phyloP scores from a whole-genome alignment of 2,888 invertebrate species.

The Tuta absoluta region DNA sequence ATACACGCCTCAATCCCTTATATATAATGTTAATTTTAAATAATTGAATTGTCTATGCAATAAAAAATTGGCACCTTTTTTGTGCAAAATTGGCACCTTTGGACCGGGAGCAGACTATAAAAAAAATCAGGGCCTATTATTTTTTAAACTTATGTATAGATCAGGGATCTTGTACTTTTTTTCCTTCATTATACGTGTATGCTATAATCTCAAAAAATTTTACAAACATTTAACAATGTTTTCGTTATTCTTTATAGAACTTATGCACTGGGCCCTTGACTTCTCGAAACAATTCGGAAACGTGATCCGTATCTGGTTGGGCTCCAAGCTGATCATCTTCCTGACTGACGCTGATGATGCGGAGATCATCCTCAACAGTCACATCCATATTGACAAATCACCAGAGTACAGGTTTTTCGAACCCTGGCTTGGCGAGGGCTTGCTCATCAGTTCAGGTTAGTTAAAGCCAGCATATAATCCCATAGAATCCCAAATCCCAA shows the following conservation, averaged over 20 bases:
- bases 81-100: too few relatives aligned
- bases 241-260: constrained; percentile 63
- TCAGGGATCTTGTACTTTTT: too few relatives aligned
- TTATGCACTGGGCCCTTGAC: constrained; percentile 73
- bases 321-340: constrained; percentile 85
- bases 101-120: too few relatives aligned
- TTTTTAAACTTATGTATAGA: too few relatives aligned
- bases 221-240: background rate
- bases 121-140: too few relatives aligned
- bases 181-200: too few relatives aligned
- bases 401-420: constrained; percentile 87
- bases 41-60: too few relatives aligned
- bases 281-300: constrained; percentile 76
- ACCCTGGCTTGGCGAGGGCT: constrained; percentile 90
- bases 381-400: constrained; percentile 88
- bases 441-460: constrained; percentile 86
- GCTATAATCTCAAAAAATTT: too few relatives aligned
- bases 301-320: constrained; percentile 84
- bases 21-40: too few relatives aligned
- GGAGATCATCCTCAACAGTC: constrained; percentile 87
- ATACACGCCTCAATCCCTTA: too few relatives aligned
- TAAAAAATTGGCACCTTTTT: too few relatives aligned
- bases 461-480: background rate
- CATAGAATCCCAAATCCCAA: too few relatives aligned
- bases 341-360: constrained; percentile 86